phyloP scores from a whole-genome alignment of 2,113 vertebrate genomes.

The Diphyllodes magnificus region DNA sequence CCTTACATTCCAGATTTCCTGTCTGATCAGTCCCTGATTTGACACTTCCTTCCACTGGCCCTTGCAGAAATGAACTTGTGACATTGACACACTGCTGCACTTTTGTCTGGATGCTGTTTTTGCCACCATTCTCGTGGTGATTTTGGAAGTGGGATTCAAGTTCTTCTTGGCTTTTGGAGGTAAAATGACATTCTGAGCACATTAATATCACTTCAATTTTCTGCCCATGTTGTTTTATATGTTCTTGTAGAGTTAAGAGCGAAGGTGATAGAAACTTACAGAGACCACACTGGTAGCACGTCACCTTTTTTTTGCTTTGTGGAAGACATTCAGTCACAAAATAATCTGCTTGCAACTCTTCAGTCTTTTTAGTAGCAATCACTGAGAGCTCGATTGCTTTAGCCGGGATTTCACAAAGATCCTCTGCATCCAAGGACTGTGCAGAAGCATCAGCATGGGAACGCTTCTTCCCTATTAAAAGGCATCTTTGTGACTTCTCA shows the following conservation, averaged over 20 bases:
- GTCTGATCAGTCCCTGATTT: slow-evolving; percentile 25
- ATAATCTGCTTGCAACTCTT: slow-evolving; percentile 31
- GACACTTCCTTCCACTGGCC: slow-evolving; percentile 4
- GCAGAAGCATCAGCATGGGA: slow-evolving; percentile 52
- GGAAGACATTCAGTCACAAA: slow-evolving; percentile 43
- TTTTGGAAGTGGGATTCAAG: slow-evolving; percentile 86
- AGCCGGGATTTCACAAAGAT: slow-evolving; percentile 59
- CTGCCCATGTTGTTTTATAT: slow-evolving; percentile 88
- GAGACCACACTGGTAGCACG: slow-evolving; percentile 91
- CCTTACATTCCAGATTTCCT: slow-evolving; percentile 25
- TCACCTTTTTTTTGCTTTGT: slow-evolving; percentile 72
- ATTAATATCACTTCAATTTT: slow-evolving; percentile 89
- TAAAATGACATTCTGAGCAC: slow-evolving; percentile 89
- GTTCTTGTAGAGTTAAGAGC: slow-evolving; percentile 82
- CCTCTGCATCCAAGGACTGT: slow-evolving; percentile 24
- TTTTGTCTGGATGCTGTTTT: not conserved
- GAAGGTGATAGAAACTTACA: slow-evolving; percentile 87
- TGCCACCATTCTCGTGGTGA: slow-evolving; percentile 70
- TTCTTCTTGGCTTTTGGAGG: slow-evolving; percentile 84
- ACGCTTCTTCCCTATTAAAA: slow-evolving; percentile 83
- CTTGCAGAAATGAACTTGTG: not conserved
- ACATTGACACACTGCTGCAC: not conserved
- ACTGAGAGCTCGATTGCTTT: slow-evolving; percentile 72
- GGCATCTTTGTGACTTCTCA: slow-evolving; percentile 81
- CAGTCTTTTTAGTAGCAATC: slow-evolving; percentile 48